Evolutionary conservation across 1,140 invertebrate species (phyloP).

Genomic region (Cydia splendana): DNA sequence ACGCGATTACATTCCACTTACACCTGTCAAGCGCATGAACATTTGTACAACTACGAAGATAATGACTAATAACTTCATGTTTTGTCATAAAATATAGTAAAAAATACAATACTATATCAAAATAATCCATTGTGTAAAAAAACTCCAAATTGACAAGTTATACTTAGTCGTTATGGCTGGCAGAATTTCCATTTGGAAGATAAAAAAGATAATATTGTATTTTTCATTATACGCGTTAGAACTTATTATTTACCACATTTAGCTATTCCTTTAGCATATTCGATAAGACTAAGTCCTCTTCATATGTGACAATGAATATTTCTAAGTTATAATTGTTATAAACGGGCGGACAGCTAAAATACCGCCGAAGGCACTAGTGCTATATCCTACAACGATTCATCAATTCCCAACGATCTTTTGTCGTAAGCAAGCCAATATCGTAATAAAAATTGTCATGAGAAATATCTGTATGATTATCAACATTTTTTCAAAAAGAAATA

Average conservation of each 20-base stretch:
- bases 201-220: slow-evolving; percentile 7
- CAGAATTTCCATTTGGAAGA: background rate
- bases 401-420: background rate
- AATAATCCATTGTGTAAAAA: background rate
- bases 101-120: background rate
- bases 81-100: slow-evolving; percentile 6
- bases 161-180: background rate
- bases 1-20: slow-evolving; percentile 27
- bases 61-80: slow-evolving; percentile 25
- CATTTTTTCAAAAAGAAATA: background rate
- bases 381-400: background rate
- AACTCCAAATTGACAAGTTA: background rate
- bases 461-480: background rate
- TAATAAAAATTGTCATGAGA: background rate
- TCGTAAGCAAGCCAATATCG: background rate
- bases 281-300: background rate
- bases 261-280: slow-evolving; percentile 6
- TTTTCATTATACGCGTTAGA: background rate
- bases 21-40: slow-evolving; percentile 3
- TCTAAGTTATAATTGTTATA: background rate
- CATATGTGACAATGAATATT: background rate
- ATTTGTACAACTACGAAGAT: slow-evolving; percentile 29
- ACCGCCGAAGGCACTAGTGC: slow-evolving; percentile 17
- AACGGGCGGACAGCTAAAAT: slow-evolving; percentile 12
- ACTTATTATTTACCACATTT: background rate